phyloP scores from a whole-genome alignment of 2,797 vertebrate species.

The Gastrophryne carolinensis region DNA sequence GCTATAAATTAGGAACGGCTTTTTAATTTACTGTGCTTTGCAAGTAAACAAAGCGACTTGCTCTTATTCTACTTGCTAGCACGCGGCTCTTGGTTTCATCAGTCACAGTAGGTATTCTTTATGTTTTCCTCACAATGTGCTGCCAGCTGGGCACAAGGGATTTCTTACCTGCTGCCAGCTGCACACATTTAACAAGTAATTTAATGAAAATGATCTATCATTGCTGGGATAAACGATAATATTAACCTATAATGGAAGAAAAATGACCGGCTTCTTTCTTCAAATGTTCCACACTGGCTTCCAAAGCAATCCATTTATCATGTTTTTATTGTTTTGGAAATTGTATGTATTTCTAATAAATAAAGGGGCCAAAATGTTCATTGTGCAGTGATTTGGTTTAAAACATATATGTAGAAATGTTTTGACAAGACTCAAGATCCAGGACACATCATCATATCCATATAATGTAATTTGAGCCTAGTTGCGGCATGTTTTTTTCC shows the following conservation, averaged over 20 bases:
- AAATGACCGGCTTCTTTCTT: not conserved
- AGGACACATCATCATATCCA: too few species aligned
- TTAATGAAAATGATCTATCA: slow-evolving; percentile 47
- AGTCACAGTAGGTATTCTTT: slow-evolving; percentile 42
- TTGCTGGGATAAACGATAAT: slow-evolving; percentile 28
- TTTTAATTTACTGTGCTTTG: slow-evolving; percentile 37
- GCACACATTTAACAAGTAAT: slow-evolving; percentile 41
- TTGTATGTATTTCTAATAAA: slow-evolving; percentile 7
- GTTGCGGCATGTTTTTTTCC: too few species aligned
- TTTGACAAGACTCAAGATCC: too few species aligned
- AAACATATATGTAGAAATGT: too few species aligned
- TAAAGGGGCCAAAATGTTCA: too few species aligned
- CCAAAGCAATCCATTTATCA: slow-evolving; percentile 17
- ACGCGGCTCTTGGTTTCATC: slow-evolving; percentile 18
- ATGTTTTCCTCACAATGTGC: slow-evolving; percentile 38
- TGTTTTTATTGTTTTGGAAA: not conserved
- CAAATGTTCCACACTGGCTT: slow-evolving; percentile 21
- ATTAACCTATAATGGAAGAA: slow-evolving; percentile 25
- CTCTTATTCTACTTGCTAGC: slow-evolving; percentile 19
- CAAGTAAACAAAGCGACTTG: slow-evolving; percentile 24
- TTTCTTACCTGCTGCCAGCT: slow-evolving; percentile 41
- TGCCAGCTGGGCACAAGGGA: slow-evolving; percentile 32
- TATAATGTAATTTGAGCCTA: too few species aligned
- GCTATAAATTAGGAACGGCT: slow-evolving; percentile 28
- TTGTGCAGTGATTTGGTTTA: too few species aligned